Evolutionary conservation across 2,888 invertebrate species (phyloP).

Genomic region (Ormyrus labotus): DNA sequence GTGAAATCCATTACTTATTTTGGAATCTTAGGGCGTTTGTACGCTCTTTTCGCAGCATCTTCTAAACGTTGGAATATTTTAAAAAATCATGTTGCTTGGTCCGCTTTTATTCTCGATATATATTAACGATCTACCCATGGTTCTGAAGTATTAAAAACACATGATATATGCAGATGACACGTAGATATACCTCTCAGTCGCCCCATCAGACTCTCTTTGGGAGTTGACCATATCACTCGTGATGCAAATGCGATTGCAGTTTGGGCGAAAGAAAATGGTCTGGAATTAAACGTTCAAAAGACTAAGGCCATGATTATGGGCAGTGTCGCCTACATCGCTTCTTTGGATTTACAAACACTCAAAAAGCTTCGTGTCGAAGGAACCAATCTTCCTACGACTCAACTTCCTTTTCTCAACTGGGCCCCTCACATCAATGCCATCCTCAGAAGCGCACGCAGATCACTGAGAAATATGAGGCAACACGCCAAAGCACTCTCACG

Average conservation of each 20-base stretch:
- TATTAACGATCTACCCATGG: neutral
- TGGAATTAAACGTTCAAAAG: neutral
- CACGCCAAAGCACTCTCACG: neutral
- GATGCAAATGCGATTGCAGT: neutral
- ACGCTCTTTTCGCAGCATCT: too few relatives aligned
- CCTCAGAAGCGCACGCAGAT: neutral
- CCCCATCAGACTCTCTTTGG: neutral
- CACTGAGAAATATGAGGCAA: neutral
- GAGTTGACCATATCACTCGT: neutral
- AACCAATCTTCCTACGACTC: neutral
- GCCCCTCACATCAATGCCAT: neutral
- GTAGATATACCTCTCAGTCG: neutral
- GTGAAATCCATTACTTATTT: too few relatives aligned
- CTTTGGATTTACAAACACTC: neutral
- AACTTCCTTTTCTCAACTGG: conserved; percentile 6
- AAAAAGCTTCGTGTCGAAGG: neutral
- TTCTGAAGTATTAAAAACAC: neutral
- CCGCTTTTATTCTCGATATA: neutral
- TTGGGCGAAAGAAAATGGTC: neutral
- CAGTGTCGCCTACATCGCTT: neutral
- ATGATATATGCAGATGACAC: conserved; percentile 5
- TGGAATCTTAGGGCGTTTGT: too few relatives aligned
- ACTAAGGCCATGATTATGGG: neutral
- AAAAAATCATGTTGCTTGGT: neutral
- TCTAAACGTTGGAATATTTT: too few relatives aligned